These are phyloP conservation scores for Stercorarius parasiticus DNA, from an alignment of 2,113 vertebrate genomes.

Conservation along the genomic window DNA sequence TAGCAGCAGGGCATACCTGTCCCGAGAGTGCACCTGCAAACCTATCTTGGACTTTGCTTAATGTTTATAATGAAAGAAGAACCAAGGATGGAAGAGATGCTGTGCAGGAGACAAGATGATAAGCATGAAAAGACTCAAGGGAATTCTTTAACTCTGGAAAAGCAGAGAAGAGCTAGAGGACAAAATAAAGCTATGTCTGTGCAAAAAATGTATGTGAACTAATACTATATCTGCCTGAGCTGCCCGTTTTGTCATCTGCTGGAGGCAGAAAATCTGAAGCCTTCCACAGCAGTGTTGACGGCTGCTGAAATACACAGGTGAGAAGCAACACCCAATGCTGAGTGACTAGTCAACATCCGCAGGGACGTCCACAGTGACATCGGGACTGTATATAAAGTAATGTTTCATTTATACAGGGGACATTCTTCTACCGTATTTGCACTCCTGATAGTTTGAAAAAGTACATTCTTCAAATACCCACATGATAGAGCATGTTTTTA, in stretches of 20 bases:
- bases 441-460: not conserved
- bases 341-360: not conserved
- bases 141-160: not conserved
- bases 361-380: not conserved
- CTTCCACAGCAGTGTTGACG: not conserved
- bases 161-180: not conserved
- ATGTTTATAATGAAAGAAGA: not conserved
- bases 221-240: not conserved
- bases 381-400: not conserved
- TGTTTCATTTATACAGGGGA: not conserved
- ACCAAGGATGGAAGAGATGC: not conserved
- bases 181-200: not conserved
- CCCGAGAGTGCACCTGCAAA: not conserved
- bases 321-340: not conserved
- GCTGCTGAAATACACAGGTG: not conserved
- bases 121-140: not conserved
- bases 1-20: not conserved
- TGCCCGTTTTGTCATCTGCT: not conserved
- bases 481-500: not conserved
- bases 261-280: not conserved
- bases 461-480: not conserved
- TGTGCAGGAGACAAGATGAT: not conserved
- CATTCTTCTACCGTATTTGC: not conserved
- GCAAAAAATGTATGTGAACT: not conserved
- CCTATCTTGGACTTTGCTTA: not conserved